A percentile compares a stretch with the other conserved stretches of the same genome.
These are phyloP conservation scores for Ennomos erosarius DNA, from an alignment of 2,888 invertebrate genomes.

Conservation along the genomic window DNA sequence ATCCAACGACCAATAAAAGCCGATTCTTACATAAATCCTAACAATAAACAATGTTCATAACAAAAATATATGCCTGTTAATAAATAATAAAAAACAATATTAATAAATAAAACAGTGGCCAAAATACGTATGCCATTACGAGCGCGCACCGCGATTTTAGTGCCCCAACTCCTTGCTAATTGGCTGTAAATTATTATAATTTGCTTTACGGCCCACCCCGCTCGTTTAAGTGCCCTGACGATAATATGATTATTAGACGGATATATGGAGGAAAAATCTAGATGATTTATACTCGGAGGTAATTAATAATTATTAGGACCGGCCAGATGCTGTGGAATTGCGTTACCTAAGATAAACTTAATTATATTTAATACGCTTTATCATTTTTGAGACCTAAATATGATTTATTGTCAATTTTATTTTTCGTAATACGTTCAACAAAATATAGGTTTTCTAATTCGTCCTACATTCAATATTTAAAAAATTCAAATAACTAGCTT, in stretches of 20 bases:
- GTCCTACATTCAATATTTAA: too few relatives aligned
- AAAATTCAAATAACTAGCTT: too few relatives aligned
- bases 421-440: background rate
- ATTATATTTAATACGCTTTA: too few relatives aligned
- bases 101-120: conserved; percentile 60
- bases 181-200: conserved; percentile 76
- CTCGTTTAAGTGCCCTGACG: conserved; percentile 51
- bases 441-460: background rate
- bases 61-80: conserved; percentile 44
- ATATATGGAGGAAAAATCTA: conserved; percentile 51
- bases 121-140: conserved; percentile 62
- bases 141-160: conserved; percentile 55
- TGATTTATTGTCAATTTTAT: too few relatives aligned
- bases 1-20: conserved; percentile 9
- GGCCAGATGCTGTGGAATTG: background rate
- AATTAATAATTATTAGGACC: conserved; percentile 7
- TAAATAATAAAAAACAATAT: conserved; percentile 56
- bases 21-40: conserved; percentile 33
- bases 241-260: conserved; percentile 54
- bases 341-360: too few relatives aligned
- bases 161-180: conserved; percentile 61
- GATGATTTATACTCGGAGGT: conserved; percentile 18
- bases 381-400: too few relatives aligned
- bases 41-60: conserved; percentile 43
- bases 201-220: conserved; percentile 62